Evolutionary conservation across 2,113 vertebrate genomes (phyloP), one percentile per base, ranked within the genome.

Genomic region (Pycnonotus jocosus): DNA sequence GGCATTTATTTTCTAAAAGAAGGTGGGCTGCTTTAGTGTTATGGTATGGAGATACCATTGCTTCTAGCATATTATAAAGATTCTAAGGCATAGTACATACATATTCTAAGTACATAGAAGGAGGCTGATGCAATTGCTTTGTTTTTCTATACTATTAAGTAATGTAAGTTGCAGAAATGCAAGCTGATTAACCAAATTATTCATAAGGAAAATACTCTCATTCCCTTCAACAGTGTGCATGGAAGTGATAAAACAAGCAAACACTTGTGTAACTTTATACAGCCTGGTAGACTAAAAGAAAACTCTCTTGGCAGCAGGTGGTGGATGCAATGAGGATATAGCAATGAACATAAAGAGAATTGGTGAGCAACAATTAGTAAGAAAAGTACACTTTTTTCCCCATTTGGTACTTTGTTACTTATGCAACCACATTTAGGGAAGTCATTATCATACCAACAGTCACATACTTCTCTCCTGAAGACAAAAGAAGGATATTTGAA

Each of bases 301-400:
- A 88, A 76, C 37, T 62, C 73, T 88, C 65, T 85, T 80, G 81
- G 78, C 61, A 95, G 79, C 85, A 94, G 82, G 85, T 92, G 73
- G 81, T 77, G 31, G 18, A 77, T 92, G 40, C 54, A 80, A 82
- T 53, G n/a, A 92, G 33, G 65, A 60, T 79, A 85, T 24, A 96
- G 38, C 66, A 88, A 80, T 61, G 78, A 96, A 72, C 73, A 92
- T 94, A 92, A 96, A 95, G 90, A 95, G 73, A 48, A 92, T 37
- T 93, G 87, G 77, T 91, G 57, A 95, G 51, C 15, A 91, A 81
- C 65, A 79, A 68, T 95, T 91, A 94, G 69, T 64, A 60, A 54
- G 61, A 71, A 79, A 92, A 95, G 93, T 76, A 87, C 69, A 62
- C 51, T 68, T 28, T 91, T 28, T 79, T 79, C 77, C 44, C 87